Conservation (phyloP, 2,888 invertebrate genomes). For the Anagyrus pseudococci region DNA sequence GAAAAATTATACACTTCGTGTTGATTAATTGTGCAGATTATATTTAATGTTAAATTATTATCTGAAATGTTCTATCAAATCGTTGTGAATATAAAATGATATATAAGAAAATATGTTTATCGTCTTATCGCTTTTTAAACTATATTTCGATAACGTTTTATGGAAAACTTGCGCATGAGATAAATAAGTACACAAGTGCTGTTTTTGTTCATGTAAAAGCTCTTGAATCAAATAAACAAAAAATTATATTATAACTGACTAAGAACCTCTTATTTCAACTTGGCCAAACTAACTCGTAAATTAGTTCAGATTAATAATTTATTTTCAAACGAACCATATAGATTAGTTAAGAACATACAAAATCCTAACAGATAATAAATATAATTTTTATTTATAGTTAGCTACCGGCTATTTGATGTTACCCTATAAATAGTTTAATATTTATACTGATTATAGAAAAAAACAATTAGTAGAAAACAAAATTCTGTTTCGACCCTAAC, state of each 20-base stretch:
- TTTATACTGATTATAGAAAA: no score
- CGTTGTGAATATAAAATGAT: slow-evolving; percentile 18
- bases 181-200: slow-evolving; percentile 7
- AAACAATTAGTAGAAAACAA: no score
- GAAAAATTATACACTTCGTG: neutral
- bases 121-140: slow-evolving; percentile 2
- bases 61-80: slow-evolving; percentile 14
- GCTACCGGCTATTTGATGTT: no score
- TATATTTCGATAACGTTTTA: slow-evolving; percentile 4
- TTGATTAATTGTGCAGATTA: slow-evolving; percentile 2
- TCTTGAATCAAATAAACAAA: slow-evolving; percentile 28
- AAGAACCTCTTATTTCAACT: slow-evolving; percentile 17
- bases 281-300: neutral
- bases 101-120: slow-evolving; percentile 11
- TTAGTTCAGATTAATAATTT: neutral
- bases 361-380: no score
- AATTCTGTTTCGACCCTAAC: no score
- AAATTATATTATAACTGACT: slow-evolving; percentile 8
- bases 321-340: no score
- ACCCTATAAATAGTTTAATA: no score
- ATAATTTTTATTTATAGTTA: no score
- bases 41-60: slow-evolving; percentile 10
- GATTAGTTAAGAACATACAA: no score
- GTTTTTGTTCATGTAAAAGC: slow-evolving; percentile 27
- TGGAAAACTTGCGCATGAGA: neutral